phyloP scores from a whole-genome alignment of 2,888 invertebrate genomes.

The Sepioteuthis lessoniana region DNA sequence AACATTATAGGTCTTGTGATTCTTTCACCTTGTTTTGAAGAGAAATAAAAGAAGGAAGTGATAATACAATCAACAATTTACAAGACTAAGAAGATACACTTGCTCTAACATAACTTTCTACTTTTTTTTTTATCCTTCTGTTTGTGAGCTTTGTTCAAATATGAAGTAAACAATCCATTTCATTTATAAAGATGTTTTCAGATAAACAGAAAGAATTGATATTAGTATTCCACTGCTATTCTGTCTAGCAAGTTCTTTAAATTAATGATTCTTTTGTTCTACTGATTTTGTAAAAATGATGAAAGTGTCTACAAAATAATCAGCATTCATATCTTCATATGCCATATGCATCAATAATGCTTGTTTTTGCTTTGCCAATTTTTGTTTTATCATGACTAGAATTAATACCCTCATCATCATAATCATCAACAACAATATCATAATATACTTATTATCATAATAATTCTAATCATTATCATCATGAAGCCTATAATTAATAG shows the following conservation, averaged over 20 bases:
- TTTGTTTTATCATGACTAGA: background rate
- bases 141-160: slow-evolving; percentile 23
- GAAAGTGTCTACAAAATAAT: background rate
- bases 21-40: background rate
- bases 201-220: background rate
- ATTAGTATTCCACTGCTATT: background rate
- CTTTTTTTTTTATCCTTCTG: background rate
- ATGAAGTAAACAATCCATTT: background rate
- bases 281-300: background rate
- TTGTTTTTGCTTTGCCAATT: background rate
- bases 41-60: background rate
- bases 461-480: too few relatives aligned
- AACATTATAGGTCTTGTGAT: background rate
- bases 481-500: too few relatives aligned
- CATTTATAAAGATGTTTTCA: background rate
- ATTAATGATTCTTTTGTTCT: background rate
- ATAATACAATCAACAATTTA: background rate
- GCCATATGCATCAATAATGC: background rate
- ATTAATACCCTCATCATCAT: background rate
- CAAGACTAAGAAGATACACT: slow-evolving; percentile 20
- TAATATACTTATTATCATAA: too few relatives aligned
- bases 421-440: background rate
- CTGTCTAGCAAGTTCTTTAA: background rate
- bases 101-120: background rate
- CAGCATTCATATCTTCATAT: background rate